Evolutionary conservation across 2,113 vertebrate genomes (phyloP), one percentile per base, ranked within the genome.

Genomic region (Syngnathus scovelli): DNA sequence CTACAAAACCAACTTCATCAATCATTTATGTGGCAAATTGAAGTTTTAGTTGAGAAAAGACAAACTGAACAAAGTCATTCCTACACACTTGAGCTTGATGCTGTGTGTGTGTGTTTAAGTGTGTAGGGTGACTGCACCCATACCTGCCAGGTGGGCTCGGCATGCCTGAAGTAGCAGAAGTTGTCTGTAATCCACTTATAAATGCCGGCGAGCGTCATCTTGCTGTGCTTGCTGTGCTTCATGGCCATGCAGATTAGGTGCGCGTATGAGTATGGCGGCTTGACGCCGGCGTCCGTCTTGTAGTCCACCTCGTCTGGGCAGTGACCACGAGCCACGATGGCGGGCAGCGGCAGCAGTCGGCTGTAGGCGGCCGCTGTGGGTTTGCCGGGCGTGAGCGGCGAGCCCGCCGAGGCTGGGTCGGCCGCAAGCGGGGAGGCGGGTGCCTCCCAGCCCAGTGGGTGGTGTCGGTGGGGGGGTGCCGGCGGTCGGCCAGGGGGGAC

Each of bases 141-240:
- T 55, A 96, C 94, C 94, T 97, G 95, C 96, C 96, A 98, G 80
- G 94, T 98, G 80, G 96, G 95, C 69, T 98, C 96, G 0, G 96
- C 96, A 0, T 98, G 92, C 43, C 92, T 82, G 87, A 95, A 98
- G 88, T 96, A 98, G 90, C 96, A 98, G 92, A 95, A 98, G 88
- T 98, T 97, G 79, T 98, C 95, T 0, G 94, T 97, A 89, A 98
- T 98, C 96, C 96, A 98, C 70, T 94, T 92, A 90, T 98, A 98
- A 92, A 98, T 98, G 88, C 91, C 92, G 1, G 96, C 93, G 49
- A 98, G 92, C 0, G 95, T 96, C 89, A 98, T 95, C 89, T 98
- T 95, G 83, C 85, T 92, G 88, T 93, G 91, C 67, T 93, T 90
- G 85, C 94, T 95, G 76, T 94, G 94, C 79, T 95, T 93, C 96